phyloP scores from a whole-genome alignment of 2,113 vertebrate species.

The Porphyrio hochstetteri region DNA sequence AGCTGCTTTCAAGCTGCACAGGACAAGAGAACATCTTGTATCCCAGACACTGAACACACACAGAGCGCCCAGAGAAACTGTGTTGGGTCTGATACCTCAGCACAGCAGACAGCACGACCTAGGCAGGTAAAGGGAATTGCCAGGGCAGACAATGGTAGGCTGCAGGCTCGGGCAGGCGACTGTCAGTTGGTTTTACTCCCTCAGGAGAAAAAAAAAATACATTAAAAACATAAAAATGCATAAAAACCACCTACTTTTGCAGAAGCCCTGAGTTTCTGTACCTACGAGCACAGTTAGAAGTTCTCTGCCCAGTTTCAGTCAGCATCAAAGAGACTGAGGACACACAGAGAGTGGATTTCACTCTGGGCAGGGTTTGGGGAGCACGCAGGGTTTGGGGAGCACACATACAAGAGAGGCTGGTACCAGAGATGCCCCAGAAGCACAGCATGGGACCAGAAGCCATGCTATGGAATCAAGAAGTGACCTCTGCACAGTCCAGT shows the following conservation, averaged over 20 bases:
- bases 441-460: neutral
- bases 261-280: neutral
- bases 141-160: fast-evolving
- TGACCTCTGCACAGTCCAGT: neutral
- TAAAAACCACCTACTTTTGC: neutral
- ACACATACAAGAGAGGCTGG: neutral
- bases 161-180: fast-evolving
- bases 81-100: neutral
- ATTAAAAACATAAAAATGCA: neutral
- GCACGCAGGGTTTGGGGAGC: neutral
- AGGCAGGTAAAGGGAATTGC: neutral
- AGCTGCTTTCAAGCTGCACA: neutral
- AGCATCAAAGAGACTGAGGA: neutral
- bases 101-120: neutral
- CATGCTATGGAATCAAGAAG: fast-evolving
- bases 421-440: neutral
- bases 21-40: neutral
- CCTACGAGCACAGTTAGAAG: neutral
- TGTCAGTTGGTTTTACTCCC: neutral
- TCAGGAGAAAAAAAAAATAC: neutral
- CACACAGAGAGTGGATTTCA: neutral
- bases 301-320: neutral
- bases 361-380: neutral
- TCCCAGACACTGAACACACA: neutral
- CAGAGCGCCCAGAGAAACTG: neutral